Conservation (phyloP, 1,140 invertebrate genomes). For the Stratiolaelaps scimitus region DNA sequence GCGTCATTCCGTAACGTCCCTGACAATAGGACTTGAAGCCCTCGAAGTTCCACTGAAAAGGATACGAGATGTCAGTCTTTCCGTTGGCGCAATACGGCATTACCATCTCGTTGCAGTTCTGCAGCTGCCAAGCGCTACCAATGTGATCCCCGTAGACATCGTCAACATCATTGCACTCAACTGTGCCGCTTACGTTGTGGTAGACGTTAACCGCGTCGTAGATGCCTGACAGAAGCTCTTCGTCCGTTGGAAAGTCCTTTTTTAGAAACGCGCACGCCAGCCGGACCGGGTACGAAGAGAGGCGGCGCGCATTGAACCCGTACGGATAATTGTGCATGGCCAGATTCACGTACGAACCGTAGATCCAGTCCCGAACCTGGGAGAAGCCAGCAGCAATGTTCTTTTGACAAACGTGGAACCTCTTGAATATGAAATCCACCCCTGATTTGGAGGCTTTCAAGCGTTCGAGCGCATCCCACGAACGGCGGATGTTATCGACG, state of each 20-base stretch:
- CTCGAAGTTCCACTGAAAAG: slow-evolving; percentile 57
- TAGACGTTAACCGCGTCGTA: slow-evolving; percentile 26
- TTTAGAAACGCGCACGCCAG: slow-evolving; percentile 19
- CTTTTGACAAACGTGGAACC: slow-evolving; percentile 18
- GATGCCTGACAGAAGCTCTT: slow-evolving; percentile 12
- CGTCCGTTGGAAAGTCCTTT: slow-evolving; percentile 27
- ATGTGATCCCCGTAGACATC: slow-evolving; percentile 21
- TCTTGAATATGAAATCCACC: slow-evolving; percentile 6
- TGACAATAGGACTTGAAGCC: slow-evolving; percentile 53
- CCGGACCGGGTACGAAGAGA: slow-evolving; percentile 20
- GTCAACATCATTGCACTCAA: slow-evolving; percentile 9
- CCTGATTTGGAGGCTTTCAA: slow-evolving; percentile 45
- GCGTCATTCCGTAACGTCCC: slow-evolving; percentile 54
- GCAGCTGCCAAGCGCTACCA: slow-evolving; percentile 25
- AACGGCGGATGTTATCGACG: slow-evolving; percentile 55
- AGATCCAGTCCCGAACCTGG: slow-evolving; percentile 20
- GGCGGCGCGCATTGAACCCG: slow-evolving; percentile 30
- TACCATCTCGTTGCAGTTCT: slow-evolving; percentile 81
- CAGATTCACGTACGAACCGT: slow-evolving; percentile 43
- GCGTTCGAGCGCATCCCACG: slow-evolving; percentile 57
- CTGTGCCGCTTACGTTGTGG: slow-evolving; percentile 12
- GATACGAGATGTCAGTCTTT: slow-evolving; percentile 67
- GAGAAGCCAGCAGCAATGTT: slow-evolving; percentile 14
- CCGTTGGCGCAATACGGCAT: slow-evolving; percentile 77
- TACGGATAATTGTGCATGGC: slow-evolving; percentile 90